Conservation (phyloP, 2,113 vertebrate species). For the Burhinus oedicnemus region DNA sequence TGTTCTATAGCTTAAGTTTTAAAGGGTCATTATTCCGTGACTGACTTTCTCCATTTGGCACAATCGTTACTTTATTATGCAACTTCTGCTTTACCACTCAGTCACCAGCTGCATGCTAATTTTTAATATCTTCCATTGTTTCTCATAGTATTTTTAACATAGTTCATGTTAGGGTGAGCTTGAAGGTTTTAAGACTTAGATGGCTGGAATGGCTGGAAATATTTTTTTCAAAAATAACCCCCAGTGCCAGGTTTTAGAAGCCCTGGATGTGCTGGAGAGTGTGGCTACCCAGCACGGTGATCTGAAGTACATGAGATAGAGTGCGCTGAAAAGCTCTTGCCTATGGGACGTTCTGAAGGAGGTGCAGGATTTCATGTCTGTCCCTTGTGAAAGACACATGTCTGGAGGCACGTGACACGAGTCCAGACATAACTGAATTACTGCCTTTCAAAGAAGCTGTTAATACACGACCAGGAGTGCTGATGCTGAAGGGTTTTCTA, state of each 20-base stretch:
- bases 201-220: not conserved
- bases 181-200: not conserved
- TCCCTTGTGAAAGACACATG: not conserved
- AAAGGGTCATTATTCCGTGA: not conserved
- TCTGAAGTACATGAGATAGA: not conserved
- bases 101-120: not conserved
- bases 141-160: not conserved
- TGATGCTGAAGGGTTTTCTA: not conserved
- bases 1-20: constrained; percentile 13
- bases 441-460: not conserved
- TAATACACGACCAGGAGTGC: not conserved
- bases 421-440: not conserved
- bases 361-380: not conserved
- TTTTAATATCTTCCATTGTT: not conserved
- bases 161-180: not conserved
- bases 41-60: not conserved
- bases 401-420: not conserved
- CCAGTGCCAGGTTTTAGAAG: not conserved
- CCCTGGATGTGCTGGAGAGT: not conserved
- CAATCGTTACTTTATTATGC: not conserved
- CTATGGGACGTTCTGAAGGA: not conserved
- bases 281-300: not conserved
- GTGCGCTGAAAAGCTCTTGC: not conserved
- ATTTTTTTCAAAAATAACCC: not conserved
- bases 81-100: not conserved